Evolutionary conservation across 2,113 vertebrate genomes (phyloP), one percentile per base, ranked within the genome.

Genomic region (Paracanthobrama guichenoti): DNA sequence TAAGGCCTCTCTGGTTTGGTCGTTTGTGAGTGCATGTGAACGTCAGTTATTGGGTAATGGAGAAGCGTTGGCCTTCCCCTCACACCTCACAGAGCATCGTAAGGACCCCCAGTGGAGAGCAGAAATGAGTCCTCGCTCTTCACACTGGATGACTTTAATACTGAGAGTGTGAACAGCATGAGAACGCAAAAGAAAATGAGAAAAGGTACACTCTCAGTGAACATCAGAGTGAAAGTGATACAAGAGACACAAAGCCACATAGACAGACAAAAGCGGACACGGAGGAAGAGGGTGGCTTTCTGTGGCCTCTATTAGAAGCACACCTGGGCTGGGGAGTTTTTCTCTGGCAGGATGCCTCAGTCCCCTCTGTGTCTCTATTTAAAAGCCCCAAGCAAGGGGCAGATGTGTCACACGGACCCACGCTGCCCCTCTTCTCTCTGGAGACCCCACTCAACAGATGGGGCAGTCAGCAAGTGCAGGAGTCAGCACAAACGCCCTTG

Each of bases 381-480:
- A 85, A 89, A 86, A 79, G 79, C 81, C 85, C 78, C 69, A 55
- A 28, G 81, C 84, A 85, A 84, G 85, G 90, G 88, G 92, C 93
- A 94, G 93, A 93, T 94, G 92, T 93, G 92, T 92, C 89, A 90
- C 90, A n/a, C 81, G 88, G 90, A 87, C 89, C 84, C 91, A 85
- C 83, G 83, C 89, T 92, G 91, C 87, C 91, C 92, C 89, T 87
- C 87, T 89, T 90, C 88, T 90, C 92, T 89, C 91, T 31, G 86
- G 92, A 91, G 94, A 92, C 89, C 67, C 85, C 22, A 84, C 89
- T 89, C 93, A 94, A 94, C 93, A 94, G 93, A 94, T 93, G 93
- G 92, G 89, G 72, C 84, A 86, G 88, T 91, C 87, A 88, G 79
- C 62, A 85, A 89, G 81, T 85, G 80, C 86, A 85, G 72, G 83